Evolutionary conservation across 2,797 vertebrate species (phyloP), one percentile per base, ranked within the genome.

Genomic region (Myripristis murdjan): DNA sequence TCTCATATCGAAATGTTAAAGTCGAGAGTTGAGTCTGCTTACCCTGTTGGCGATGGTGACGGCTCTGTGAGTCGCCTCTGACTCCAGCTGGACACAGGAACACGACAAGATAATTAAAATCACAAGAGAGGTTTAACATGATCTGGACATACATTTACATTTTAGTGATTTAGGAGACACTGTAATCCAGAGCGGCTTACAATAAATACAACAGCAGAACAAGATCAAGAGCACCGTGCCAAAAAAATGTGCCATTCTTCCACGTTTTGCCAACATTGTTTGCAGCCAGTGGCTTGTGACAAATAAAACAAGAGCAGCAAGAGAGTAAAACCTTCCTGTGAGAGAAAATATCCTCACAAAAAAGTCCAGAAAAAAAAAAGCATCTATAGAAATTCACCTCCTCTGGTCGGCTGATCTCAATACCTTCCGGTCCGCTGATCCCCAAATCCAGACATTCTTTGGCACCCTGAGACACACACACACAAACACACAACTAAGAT

Each of bases 61-160:
- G 47, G 97, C 97, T 90, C 97, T 93, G 90, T 97, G 97, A 81
- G 96, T 96, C 0, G 97, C 97, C 90, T 98, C 97, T 15, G 97
- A 96, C 92, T 97, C 97, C 81, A 98, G 91, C 97, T 98, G 86
- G 1, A 39, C 55, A 67, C 8, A 77, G 5, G n/a, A 46, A 59
- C 11, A 48, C 2, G 3, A 39, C 2, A 56, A n/a, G n/a, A n/a
- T n/a, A n/a, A n/a, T n/a, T n/a, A n/a, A n/a, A n/a, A n/a, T n/a
- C n/a, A n/a, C n/a, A n/a, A n/a, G 28, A 72, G 26, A 44, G 49
- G 3, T 68, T 39, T 5, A 60, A 39, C 1, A 26, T 54, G 9
- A 2, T 12, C 5, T 20, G 9, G 31, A 33, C 6, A 37, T 23
- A 39, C 5, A 37, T 48, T 20, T 24, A 51, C 10, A 44, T 39